Evolutionary conservation across 2,888 invertebrate species (phyloP), one percentile per base, ranked within the genome.

Genomic region (Branchinecta sandiegonensis): DNA sequence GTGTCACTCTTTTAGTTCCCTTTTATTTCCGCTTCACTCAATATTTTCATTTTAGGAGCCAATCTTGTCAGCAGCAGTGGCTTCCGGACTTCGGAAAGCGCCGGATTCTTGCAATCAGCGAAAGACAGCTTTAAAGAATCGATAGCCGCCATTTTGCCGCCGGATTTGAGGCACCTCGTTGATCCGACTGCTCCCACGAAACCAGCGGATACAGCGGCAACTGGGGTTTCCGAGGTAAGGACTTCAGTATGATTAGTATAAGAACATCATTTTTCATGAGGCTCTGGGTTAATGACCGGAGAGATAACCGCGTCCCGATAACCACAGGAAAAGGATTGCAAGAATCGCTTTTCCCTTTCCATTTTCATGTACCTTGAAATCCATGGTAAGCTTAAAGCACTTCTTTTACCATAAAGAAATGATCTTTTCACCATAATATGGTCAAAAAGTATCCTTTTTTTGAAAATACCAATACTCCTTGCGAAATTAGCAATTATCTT

Each of bases 111-210:
- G 9, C 65, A 68, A 14, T 56, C 66, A n/a, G 68, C 67, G 14
- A 63, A 68, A 17, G 56, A 68, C 48, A 68, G 67, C n/a, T 48
- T 69, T 6, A 48, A 48, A 9, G 69, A 69, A 65, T 77, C 77
- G 72, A 72, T 78, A 65, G 78, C 77, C 48, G 77, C 77, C 10
- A 77, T 77, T 72, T 74, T 78, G 69, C 78, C 78, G n/a, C 78
- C 78, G n/a, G 78, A 78, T 72, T 74, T 78, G 48, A 73, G 78
- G 50, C 78, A 78, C 70, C 73, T 78, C n/a, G 73, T 78, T 11
- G 72, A 73, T 65, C 65, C 70, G 10, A 66, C 71, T 12, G 48
- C 71, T 17, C 68, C 63, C 23, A 37, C 37, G 37, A 37, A 37
- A 69, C 69, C 13, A 37, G 17, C 56, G 56, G 56, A 65, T 48